phyloP scores from a whole-genome alignment of 2,113 vertebrate species.

The Corynorhinus townsendii region DNA sequence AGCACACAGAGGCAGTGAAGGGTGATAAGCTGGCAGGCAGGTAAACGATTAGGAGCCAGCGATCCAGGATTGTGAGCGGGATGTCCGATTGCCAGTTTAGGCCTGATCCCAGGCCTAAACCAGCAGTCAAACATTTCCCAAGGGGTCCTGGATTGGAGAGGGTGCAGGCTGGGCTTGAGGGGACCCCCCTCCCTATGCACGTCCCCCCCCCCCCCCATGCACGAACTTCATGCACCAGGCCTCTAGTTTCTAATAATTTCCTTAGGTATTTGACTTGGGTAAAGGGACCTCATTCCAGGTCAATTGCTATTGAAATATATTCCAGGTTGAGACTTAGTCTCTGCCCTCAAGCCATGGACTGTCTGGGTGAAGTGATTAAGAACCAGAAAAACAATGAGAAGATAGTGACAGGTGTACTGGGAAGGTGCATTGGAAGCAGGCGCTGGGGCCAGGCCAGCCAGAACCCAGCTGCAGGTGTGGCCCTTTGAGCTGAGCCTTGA shows the following conservation, averaged over 20 bases:
- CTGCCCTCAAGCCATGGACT: neutral
- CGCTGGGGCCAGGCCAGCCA: neutral
- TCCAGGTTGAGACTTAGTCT: neutral
- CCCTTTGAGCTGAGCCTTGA: neutral
- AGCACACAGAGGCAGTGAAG: too few species aligned
- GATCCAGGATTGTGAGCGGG: too few species aligned
- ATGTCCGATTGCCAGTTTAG: too few species aligned
- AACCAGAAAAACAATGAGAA: neutral
- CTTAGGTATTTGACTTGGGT: neutral
- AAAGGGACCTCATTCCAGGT: neutral
- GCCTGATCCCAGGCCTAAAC: too few species aligned
- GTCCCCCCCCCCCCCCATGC: too few species aligned
- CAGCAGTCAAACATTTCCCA: too few species aligned
- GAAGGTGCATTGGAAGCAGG: neutral
- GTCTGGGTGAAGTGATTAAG: neutral
- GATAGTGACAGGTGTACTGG: neutral
- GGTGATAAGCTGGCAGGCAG: too few species aligned
- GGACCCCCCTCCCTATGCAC: too few species aligned
- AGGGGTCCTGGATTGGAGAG: too few species aligned
- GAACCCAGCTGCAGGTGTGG: accelerated
- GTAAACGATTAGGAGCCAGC: too few species aligned
- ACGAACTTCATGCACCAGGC: too few species aligned
- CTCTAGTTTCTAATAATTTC: neutral
- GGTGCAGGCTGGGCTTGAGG: too few species aligned
- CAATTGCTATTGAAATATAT: neutral